A percentile compares a stretch with the other conserved stretches of the same genome.
These are phyloP conservation scores for Meriones psammophilus DNA, from an alignment of 2,797 vertebrate species.

Conservation along the genomic window DNA sequence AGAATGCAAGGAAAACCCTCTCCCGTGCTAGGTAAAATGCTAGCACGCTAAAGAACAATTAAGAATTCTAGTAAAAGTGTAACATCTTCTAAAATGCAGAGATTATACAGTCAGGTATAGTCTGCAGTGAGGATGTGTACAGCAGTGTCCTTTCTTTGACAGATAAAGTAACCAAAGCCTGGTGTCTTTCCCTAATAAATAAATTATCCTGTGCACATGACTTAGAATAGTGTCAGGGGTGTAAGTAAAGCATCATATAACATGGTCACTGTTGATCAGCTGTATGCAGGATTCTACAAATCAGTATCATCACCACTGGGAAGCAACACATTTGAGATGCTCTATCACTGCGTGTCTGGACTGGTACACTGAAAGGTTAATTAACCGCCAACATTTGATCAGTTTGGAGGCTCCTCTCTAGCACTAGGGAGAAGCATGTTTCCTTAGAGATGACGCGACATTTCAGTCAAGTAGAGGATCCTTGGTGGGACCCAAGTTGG, in stretches of 20 bases:
- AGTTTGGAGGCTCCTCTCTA: neutral
- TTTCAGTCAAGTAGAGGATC: neutral
- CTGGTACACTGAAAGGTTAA: neutral
- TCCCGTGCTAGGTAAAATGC: neutral
- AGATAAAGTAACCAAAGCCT: neutral
- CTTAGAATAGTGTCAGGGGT: neutral
- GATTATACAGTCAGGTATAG: neutral
- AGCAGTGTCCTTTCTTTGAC: neutral
- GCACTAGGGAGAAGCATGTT: neutral
- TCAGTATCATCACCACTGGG: neutral
- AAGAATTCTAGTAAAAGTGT: neutral
- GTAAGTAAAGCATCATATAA: neutral
- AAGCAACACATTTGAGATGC: neutral
- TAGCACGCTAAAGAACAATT: conserved; percentile 2
- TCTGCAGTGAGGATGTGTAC: neutral
- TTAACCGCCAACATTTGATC: neutral
- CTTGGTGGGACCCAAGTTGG: neutral
- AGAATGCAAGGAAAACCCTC: neutral
- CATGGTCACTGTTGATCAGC: neutral
- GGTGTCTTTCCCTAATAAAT: conserved; percentile 14
- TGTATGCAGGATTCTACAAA: neutral
- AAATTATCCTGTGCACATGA: neutral
- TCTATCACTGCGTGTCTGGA: neutral
- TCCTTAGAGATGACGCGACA: neutral
- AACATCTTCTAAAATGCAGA: neutral